Percentiles rank a stretch among this genome's conserved stretches.
Conservation (phyloP, 2,797 vertebrate genomes). For the Sciurus carolinensis region DNA sequence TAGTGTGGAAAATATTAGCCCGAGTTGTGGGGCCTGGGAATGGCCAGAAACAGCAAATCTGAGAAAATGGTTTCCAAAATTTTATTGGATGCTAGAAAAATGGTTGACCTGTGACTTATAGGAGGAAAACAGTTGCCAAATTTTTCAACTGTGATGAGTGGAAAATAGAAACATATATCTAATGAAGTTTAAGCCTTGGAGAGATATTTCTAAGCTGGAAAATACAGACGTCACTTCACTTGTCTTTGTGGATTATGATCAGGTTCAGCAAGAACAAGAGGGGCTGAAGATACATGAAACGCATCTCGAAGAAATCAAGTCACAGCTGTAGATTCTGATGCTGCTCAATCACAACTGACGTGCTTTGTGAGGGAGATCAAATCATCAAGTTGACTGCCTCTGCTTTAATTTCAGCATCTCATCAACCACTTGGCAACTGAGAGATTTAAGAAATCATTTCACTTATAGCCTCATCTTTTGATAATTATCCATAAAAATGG, state of each 20-base stretch:
- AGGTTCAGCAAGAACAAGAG: neutral
- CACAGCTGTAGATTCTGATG: neutral
- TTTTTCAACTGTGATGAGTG: no score
- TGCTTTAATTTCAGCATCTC: constrained; percentile 1
- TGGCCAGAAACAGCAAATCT: neutral
- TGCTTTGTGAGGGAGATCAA: neutral
- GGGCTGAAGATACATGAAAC: neutral
- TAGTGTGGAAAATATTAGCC: neutral
- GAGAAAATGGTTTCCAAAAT: neutral
- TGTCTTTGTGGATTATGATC: neutral
- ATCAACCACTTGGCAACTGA: neutral
- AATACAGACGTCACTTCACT: neutral
- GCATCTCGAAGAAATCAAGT: neutral
- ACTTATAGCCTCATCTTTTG: neutral
- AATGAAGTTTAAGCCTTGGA: neutral
- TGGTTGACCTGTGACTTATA: neutral
- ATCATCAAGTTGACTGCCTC: neutral
- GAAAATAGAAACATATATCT: neutral
- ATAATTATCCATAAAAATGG: constrained; percentile 35
- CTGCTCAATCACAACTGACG: neutral
- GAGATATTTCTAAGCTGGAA: neutral
- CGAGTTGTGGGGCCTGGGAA: neutral
- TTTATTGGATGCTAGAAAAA: neutral
- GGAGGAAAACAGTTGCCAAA: neutral
- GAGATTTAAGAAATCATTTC: constrained; percentile 28